These are phyloP conservation scores for Otolemur garnettii DNA, from an alignment of 2,113 vertebrate genomes.

Conservation along the genomic window DNA sequence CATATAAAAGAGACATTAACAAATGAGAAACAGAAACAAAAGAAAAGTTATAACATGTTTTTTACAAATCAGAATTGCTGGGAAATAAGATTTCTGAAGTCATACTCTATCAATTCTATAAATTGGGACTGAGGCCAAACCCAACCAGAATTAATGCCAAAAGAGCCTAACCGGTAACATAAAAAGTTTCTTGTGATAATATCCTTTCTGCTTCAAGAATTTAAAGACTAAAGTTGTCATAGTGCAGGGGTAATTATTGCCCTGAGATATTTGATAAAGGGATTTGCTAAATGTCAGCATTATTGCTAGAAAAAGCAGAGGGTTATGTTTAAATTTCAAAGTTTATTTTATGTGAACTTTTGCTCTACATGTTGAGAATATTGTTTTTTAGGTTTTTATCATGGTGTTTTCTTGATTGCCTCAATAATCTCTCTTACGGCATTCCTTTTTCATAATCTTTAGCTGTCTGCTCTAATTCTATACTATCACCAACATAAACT, in stretches of 20 bases:
- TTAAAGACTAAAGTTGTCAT: conserved; percentile 17
- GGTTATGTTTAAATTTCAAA: background rate
- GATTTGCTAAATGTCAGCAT: background rate
- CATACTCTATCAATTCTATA: background rate
- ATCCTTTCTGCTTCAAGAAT: background rate
- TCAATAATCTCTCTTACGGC: background rate
- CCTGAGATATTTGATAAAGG: background rate
- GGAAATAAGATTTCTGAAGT: conserved; percentile 33
- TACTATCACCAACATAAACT: conserved; percentile 48
- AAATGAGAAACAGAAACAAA: background rate
- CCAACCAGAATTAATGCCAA: conserved; percentile 22
- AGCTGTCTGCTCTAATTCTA: conserved; percentile 12
- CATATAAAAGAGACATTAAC: background rate
- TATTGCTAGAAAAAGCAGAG: background rate
- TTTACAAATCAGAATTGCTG: background rate
- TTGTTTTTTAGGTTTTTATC: background rate
- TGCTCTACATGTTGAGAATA: background rate
- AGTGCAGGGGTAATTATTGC: background rate
- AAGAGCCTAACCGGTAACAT: background rate
- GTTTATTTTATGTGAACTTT: background rate
- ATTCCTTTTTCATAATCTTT: background rate
- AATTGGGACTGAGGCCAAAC: background rate
- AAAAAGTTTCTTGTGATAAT: background rate
- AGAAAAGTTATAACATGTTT: background rate
- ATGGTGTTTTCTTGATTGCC: background rate